Evolutionary conservation across 2,888 invertebrate genomes (phyloP).

Genomic region (Apotomis betuletana): DNA sequence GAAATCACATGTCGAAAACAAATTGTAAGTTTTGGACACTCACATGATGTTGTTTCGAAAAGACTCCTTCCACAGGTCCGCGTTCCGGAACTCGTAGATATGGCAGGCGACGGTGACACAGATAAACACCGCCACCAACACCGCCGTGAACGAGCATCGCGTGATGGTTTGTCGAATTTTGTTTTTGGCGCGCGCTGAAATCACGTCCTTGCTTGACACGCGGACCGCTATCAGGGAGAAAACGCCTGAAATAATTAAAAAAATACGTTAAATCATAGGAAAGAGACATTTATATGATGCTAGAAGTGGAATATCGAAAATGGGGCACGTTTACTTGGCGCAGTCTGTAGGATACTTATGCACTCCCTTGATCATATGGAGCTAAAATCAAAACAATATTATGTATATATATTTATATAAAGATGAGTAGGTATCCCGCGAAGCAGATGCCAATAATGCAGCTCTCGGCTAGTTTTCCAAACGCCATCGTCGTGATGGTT

Average conservation of each 20-base stretch:
- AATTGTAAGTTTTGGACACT: slow-evolving; percentile 64
- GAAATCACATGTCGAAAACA: too few relatives aligned
- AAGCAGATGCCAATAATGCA: slow-evolving; percentile 97
- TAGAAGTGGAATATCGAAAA: too few relatives aligned
- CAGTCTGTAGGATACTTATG: too few relatives aligned
- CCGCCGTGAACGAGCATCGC: slow-evolving; percentile 91
- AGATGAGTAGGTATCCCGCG: slow-evolving; percentile 90
- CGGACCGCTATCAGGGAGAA: slow-evolving; percentile 91
- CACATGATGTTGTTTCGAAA: slow-evolving; percentile 92
- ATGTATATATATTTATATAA: too few relatives aligned
- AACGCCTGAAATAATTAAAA: slow-evolving; percentile 83
- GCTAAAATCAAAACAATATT: too few relatives aligned
- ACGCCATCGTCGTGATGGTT: slow-evolving; percentile 94
- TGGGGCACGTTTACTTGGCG: too few relatives aligned
- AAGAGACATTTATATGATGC: too few relatives aligned
- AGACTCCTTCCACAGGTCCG: slow-evolving; percentile 89
- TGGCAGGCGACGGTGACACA: slow-evolving; percentile 92
- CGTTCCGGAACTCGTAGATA: slow-evolving; percentile 90
- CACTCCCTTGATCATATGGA: too few relatives aligned
- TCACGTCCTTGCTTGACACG: slow-evolving; percentile 91
- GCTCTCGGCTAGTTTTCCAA: slow-evolving; percentile 96
- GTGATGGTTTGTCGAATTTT: slow-evolving; percentile 94
- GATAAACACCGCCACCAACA: slow-evolving; percentile 90
- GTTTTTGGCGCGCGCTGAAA: slow-evolving; percentile 91
- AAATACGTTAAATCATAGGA: neutral